Percentiles rank a stretch among this genome's conserved stretches.
Evolutionary conservation across 2,888 invertebrate genomes (phyloP).

Genomic region (Atethmia centrago): DNA sequence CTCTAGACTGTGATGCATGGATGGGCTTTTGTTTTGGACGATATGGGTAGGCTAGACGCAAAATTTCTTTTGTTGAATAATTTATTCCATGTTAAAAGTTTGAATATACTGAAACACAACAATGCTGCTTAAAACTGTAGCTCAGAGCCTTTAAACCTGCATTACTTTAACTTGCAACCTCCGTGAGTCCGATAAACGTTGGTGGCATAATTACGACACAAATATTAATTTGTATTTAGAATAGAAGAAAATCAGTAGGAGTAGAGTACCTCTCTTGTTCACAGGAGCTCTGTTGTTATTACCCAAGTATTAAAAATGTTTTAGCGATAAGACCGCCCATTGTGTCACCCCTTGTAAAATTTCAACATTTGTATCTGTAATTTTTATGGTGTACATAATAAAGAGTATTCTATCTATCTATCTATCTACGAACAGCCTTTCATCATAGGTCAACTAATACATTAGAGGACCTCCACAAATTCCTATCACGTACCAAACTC

Average conservation of each 20-base stretch:
- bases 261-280: neutral
- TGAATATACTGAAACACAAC: neutral
- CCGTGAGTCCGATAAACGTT: neutral
- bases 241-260: neutral
- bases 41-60: neutral
- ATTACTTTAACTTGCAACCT: neutral
- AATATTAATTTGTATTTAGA: neutral
- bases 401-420: no score
- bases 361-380: no score
- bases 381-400: no score
- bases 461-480: neutral
- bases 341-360: no score
- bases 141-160: no score
- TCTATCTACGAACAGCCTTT: neutral
- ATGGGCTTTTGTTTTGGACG: constrained; percentile 23
- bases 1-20: constrained; percentile 49
- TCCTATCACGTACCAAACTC: constrained; percentile 10
- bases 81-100: neutral
- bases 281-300: neutral
- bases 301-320: neutral
- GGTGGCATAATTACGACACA: neutral
- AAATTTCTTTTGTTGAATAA: neutral
- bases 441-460: neutral
- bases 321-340: no score
- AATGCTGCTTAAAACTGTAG: neutral